Evolutionary conservation across 2,113 vertebrate genomes (phyloP), one percentile per base, ranked within the genome.

Genomic region (Lampris incognitus): DNA sequence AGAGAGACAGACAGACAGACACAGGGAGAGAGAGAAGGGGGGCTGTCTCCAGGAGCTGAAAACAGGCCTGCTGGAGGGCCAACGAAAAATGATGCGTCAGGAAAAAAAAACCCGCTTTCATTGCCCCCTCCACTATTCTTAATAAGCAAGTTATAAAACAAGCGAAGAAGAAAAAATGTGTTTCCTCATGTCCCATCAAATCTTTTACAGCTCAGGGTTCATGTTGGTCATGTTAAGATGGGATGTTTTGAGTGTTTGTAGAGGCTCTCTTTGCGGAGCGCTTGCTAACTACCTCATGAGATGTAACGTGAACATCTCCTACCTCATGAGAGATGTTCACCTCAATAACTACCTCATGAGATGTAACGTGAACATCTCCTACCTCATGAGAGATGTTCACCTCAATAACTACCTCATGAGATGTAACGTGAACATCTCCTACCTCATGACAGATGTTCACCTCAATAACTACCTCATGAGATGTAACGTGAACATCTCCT

Each of bases 21-120:
- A 24, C 24, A 24, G n/a, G n/a, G 24, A 24, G 24, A 24, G 24
- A 24, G 24, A 24, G 24, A 24, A 24, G 24, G 24, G 24, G 24
- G 24, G 24, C 24, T 24, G 24, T 24, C 24, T 24, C 24, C 13
- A 39, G 13, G 74, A 88, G 79, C 81, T 71, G 81, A 84, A 85
- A 74, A 81, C 76, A 81, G 69, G 75, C 51, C 5, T 52, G 50
- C 72, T 66, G 52, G 64, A 78, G 74, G 84, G 86, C 48, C 67
- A 61, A 85, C 75, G 63, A 57, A 73, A 24, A 72, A 60, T 83
- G 77, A 88, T 86, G 85, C 84, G 79, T 84, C 68, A n/a, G 50
- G 69, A 44, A 44, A 66, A 9, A 58, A 13, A 61, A 9, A 11
- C 7, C 24, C 24, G 24, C 24, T 41, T 72, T 72, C 39, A 72